Evolutionary conservation across 2,797 vertebrate genomes (phyloP).

Genomic region (Enteromius radiatus): DNA sequence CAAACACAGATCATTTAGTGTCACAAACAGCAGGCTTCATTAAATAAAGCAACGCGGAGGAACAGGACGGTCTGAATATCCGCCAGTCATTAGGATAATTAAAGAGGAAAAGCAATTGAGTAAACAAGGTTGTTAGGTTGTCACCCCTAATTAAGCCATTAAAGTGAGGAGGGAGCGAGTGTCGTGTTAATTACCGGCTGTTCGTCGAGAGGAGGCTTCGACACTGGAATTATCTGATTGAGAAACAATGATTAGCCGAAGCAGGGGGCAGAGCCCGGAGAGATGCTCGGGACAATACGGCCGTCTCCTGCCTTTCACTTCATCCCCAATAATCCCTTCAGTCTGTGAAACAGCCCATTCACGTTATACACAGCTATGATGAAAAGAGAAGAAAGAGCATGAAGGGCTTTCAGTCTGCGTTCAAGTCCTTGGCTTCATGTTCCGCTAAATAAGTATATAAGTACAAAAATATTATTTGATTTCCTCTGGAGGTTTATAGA

Average conservation of each 20-base stretch:
- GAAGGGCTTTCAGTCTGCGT: conserved; percentile 2
- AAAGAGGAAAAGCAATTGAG: conserved; percentile 97
- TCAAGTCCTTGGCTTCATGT: background rate
- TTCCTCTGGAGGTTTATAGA: conserved; percentile 1
- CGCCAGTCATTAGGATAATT: conserved; percentile 88
- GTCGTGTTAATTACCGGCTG: conserved; percentile 90
- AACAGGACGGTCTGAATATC: conserved; percentile 79
- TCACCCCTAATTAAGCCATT: conserved; percentile 98
- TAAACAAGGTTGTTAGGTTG: conserved; percentile 92
- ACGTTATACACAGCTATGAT: conserved; percentile 28
- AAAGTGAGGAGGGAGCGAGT: conserved; percentile 83
- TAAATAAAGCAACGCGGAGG: conserved; percentile 69
- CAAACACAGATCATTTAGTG: conserved; percentile 14
- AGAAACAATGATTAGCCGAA: conserved; percentile 85
- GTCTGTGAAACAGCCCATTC: conserved; percentile 46
- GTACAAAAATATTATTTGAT: background rate
- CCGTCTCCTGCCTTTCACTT: conserved; percentile 48
- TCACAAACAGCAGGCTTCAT: conserved; percentile 48
- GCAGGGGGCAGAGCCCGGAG: conserved; percentile 66
- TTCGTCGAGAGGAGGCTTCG: conserved; percentile 75
- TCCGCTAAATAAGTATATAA: background rate
- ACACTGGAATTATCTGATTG: conserved; percentile 86
- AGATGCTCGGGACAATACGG: conserved; percentile 34
- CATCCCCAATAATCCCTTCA: conserved; percentile 58
- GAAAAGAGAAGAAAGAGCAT: conserved; percentile 25